Conservation (phyloP, 2,888 invertebrate genomes). For the Eristalis pertinax region DNA sequence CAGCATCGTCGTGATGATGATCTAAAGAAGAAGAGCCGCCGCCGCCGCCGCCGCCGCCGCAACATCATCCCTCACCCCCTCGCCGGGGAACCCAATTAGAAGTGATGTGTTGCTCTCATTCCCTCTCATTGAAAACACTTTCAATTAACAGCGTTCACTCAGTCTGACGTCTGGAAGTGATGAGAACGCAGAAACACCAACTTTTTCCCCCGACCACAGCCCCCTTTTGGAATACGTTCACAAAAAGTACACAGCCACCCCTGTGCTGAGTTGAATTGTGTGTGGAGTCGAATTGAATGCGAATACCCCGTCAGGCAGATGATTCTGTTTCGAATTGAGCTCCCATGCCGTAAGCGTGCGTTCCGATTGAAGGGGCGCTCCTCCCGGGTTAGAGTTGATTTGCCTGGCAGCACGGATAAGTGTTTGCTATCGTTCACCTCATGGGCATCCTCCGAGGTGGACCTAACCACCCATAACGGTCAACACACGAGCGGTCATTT, state of each 20-base stretch:
- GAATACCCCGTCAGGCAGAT: too few species aligned
- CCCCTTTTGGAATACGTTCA: background rate
- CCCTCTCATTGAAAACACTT: conserved; percentile 28
- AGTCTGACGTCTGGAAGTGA: conserved; percentile 26
- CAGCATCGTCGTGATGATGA: background rate
- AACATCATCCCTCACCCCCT: background rate
- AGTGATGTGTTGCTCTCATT: background rate
- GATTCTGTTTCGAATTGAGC: background rate
- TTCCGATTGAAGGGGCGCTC: conserved; percentile 10
- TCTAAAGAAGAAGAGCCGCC: too few species aligned
- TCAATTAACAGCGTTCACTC: conserved; percentile 37
- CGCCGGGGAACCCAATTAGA: background rate
- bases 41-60: too few species aligned
- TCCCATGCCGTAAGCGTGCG: conserved; percentile 39
- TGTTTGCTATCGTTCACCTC: conserved; percentile 36
- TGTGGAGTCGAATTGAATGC: background rate
- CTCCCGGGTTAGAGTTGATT: conserved; percentile 44
- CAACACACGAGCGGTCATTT: conserved; percentile 6
- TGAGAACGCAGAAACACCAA: conserved; percentile 31
- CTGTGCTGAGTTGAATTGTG: too few species aligned
- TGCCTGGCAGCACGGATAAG: conserved; percentile 54
- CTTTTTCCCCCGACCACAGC: background rate
- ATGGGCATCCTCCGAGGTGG: background rate
- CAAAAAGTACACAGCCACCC: background rate
- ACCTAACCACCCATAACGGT: too few species aligned